Conservation (phyloP, 2,888 invertebrate species). For the Euplexia lucipara region DNA sequence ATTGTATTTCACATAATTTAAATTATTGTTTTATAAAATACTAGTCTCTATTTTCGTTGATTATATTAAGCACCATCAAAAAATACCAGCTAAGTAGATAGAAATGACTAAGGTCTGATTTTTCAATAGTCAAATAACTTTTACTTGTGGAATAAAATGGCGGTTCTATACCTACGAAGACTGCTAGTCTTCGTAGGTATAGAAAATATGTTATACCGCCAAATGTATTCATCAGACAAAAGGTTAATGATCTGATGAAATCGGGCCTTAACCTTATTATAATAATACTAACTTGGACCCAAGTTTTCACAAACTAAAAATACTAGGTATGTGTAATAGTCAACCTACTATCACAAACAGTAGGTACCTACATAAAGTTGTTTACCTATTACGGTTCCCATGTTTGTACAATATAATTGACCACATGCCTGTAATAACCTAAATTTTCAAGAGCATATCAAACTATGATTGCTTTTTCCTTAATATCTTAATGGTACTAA, state of each 20-base stretch:
- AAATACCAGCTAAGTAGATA: not conserved
- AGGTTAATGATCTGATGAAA: no score
- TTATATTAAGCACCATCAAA: slow-evolving; percentile 13
- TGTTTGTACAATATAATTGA: not conserved
- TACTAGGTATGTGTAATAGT: not conserved
- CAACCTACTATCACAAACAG: not conserved
- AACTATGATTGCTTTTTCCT: not conserved
- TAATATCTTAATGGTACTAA: slow-evolving; percentile 3
- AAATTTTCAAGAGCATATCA: not conserved
- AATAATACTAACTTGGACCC: not conserved
- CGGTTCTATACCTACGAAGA: no score
- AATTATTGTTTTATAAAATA: not conserved
- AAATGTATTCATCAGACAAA: no score
- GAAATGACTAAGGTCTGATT: no score
- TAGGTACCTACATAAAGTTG: not conserved
- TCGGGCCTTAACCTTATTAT: no score
- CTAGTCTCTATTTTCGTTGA: slow-evolving; percentile 2
- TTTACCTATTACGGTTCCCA: not conserved
- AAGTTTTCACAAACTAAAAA: slow-evolving; percentile 5
- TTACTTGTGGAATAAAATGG: no score
- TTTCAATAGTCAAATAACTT: no score
- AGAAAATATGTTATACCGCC: no score
- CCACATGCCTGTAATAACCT: not conserved
- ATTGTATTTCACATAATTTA: not conserved
- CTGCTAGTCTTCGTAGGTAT: no score